A percentile compares a stretch with the other conserved stretches of the same genome.
Evolutionary conservation across 1,140 invertebrate genomes (phyloP).

Genomic region (Mercenaria mercenaria): DNA sequence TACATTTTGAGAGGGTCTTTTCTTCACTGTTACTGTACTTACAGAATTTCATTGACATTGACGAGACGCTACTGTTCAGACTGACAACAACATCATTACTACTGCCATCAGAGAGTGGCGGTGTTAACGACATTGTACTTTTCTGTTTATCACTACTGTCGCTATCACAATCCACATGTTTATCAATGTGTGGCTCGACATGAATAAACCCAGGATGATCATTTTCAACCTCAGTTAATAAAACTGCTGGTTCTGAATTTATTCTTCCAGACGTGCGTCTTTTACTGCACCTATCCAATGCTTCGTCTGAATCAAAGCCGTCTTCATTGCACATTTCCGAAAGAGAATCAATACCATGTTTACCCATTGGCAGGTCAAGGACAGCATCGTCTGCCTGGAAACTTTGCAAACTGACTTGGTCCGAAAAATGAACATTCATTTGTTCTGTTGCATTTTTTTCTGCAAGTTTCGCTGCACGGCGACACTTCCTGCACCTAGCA

Average conservation of each 20-base stretch:
- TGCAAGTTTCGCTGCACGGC: conserved; percentile 40
- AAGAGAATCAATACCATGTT: conserved; percentile 60
- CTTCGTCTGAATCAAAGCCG: conserved; percentile 58
- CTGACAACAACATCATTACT: conserved; percentile 64
- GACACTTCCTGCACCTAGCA: conserved; percentile 60
- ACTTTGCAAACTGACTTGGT: conserved; percentile 75
- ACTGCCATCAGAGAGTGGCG: conserved; percentile 44
- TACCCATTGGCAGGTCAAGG: conserved; percentile 57
- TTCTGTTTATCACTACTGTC: conserved; percentile 26
- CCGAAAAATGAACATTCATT: conserved; percentile 73
- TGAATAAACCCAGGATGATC: conserved; percentile 71
- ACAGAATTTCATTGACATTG: conserved; percentile 51
- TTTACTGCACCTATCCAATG: conserved; percentile 41
- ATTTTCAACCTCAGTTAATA: conserved; percentile 80
- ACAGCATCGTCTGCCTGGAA: conserved; percentile 71
- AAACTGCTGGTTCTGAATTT: conserved; percentile 61
- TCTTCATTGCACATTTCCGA: conserved; percentile 70
- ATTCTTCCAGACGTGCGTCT: conserved; percentile 41
- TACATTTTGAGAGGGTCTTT: conserved; percentile 44
- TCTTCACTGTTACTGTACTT: conserved; percentile 33
- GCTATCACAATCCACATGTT: not conserved
- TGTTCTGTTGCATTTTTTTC: conserved; percentile 69
- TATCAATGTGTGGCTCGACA: conserved; percentile 48
- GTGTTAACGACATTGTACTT: conserved; percentile 37
- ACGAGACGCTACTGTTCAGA: conserved; percentile 42